Base-by-base conservation (phyloP, 2,888 invertebrate species). In the Cosmopolites sordidus region DNA sequence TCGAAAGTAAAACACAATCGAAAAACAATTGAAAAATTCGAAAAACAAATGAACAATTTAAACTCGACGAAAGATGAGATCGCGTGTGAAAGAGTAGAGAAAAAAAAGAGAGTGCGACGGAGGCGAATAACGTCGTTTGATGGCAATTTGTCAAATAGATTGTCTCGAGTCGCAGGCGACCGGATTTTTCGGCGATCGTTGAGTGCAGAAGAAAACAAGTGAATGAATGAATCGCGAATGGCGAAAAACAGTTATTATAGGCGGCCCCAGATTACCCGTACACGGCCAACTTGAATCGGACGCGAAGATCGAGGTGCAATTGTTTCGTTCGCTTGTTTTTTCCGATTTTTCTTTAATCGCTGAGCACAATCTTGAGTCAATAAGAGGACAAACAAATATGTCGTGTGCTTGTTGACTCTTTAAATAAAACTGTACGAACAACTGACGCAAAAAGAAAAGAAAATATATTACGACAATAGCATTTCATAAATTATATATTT, bases 181-280 rank as follows among this genome's bases (percentile, higher is more conserved):
- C 51, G 44, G 41, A 46, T 42, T 53, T 53, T 53, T 56, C 49
- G 56, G 52, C 49, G 49, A 49, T 53, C 53, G 56, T 50, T 15
- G 49, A 53, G 49, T 48, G 53, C 48, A 56, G 56, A 52, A 57
- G 57, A 54, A 56, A 54, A 54, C 50, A 51, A 57, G 54, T 46
- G 52, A 58, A 58, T 58, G 58, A 58, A 58, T 58, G 58, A 54
- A 54, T 52, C 40, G 52, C 58, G 58, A 46, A 49, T 54, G 48
- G 55, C 55, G 55, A 55, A 55, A 52, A 58, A 58, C 58, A 50
- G 57, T 54, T 57, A 53, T 53, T 53, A 57, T 57, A 57, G 45
- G 50, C 46, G 38, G 41, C 39, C 43, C 29, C 49, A 42, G 48
- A 50, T 44, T 43, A 48, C 48, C 29, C 37, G 43, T 22, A 8